Percentiles rank a stretch among this genome's conserved stretches.
These are phyloP conservation scores for Drosophila tristis DNA, from an alignment of 1,140 invertebrate species.

Conservation along the genomic window DNA sequence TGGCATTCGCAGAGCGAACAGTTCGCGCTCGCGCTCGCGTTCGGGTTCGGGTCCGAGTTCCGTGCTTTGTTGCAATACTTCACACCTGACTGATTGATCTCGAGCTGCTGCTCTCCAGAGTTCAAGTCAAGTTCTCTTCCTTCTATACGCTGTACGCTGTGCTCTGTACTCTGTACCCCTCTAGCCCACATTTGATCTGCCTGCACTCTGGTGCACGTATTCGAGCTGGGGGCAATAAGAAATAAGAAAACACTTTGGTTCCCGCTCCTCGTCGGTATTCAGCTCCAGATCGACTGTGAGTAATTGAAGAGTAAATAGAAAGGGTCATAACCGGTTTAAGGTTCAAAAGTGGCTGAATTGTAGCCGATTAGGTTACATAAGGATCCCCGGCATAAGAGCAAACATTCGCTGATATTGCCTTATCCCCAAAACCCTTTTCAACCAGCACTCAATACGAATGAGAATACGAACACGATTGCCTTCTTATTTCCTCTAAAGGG, in stretches of 20 bases:
- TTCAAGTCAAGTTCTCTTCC: conserved; percentile 30
- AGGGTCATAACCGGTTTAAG: conserved; percentile 29
- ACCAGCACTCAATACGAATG: neutral
- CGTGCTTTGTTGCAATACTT: conserved; percentile 66
- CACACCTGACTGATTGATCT: conserved; percentile 80
- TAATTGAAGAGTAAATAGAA: conserved; percentile 63
- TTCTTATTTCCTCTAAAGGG: neutral
- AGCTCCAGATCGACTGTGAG: conserved; percentile 30
- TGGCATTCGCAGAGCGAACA: conserved; percentile 20
- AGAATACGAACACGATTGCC: no score
- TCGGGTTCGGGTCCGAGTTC: conserved; percentile 20
- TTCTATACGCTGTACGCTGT: neutral
- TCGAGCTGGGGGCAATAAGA: conserved; percentile 17
- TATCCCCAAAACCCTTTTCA: neutral
- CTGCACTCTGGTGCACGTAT: conserved; percentile 67
- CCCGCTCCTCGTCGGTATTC: no score
- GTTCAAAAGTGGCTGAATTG: conserved; percentile 14
- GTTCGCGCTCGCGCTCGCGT: no score
- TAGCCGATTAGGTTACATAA: conserved; percentile 24
- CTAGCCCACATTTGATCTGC: conserved; percentile 22
- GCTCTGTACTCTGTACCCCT: conserved; percentile 9
- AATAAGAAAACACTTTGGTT: conserved; percentile 36
- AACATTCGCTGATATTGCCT: neutral
- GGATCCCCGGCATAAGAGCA: neutral
- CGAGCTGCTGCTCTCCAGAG: conserved; percentile 21